phyloP scores from a whole-genome alignment of 2,888 invertebrate genomes.

The Cordilura impudica region DNA sequence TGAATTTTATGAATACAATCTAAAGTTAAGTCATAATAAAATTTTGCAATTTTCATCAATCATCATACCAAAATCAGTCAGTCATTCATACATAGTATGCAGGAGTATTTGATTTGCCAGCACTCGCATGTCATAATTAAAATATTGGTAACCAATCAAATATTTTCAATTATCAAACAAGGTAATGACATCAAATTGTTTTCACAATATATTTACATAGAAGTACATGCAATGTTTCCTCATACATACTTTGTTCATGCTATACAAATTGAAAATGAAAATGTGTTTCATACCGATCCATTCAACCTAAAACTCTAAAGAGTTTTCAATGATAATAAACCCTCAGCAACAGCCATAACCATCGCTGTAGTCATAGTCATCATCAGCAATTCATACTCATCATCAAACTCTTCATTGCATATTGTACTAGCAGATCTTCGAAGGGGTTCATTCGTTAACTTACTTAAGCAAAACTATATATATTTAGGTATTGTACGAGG shows the following conservation, averaged over 20 bases:
- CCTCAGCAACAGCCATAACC: conserved; percentile 45
- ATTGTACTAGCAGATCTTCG: not conserved
- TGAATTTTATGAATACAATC: not conserved
- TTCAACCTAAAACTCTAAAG: conserved; percentile 52
- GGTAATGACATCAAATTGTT: conserved; percentile 56
- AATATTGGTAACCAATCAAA: conserved; percentile 65
- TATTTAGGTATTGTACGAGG: too few species aligned
- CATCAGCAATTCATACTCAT: conserved; percentile 6
- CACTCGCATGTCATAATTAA: conserved; percentile 61
- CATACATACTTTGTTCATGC: conserved; percentile 8
- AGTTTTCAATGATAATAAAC: conserved; percentile 53
- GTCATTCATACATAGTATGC: conserved; percentile 26
- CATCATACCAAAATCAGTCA: conserved; percentile 44
- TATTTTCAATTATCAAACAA: conserved; percentile 62
- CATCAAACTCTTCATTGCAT: conserved; percentile 19
- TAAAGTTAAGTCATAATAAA: not conserved
- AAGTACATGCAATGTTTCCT: conserved; percentile 37
- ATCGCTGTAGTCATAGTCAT: not conserved
- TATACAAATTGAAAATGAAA: conserved; percentile 46
- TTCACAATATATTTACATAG: conserved; percentile 40
- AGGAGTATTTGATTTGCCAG: conserved; percentile 32
- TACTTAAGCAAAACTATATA: too few species aligned
- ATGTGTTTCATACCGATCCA: conserved; percentile 42
- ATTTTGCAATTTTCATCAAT: conserved; percentile 46
- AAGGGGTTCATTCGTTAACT: too few species aligned